A percentile compares a stretch with the other conserved stretches of the same genome.
Conservation (phyloP, 2,888 invertebrate genomes). For the Oscheius myriophilus region DNA sequence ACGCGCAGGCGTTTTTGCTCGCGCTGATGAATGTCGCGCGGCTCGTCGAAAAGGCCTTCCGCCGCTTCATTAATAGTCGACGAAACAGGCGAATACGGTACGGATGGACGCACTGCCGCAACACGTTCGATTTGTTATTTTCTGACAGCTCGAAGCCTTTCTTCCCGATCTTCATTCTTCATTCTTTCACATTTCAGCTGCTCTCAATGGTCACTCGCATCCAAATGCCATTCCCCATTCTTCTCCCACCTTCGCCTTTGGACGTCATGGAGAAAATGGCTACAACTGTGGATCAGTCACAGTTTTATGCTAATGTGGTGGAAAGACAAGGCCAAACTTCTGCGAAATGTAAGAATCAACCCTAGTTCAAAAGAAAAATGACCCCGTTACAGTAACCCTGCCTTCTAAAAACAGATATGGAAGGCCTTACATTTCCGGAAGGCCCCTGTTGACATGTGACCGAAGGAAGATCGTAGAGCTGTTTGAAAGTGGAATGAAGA, state of each 20-base stretch:
- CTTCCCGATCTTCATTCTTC: not conserved
- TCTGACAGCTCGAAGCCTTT: not conserved
- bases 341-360: not conserved
- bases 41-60: constrained; percentile 5
- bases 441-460: constrained; percentile 61
- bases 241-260: constrained; percentile 2
- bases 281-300: constrained; percentile 1
- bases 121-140: constrained; percentile 11
- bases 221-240: not conserved
- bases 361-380: not conserved
- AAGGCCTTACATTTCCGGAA: constrained; percentile 63
- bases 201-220: not conserved
- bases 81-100: constrained; percentile 17
- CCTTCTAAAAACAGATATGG: constrained; percentile 65
- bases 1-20: not conserved
- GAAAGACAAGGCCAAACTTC: not conserved
- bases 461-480: constrained; percentile 60
- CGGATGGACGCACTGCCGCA: constrained; percentile 13
- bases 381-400: constrained; percentile 42
- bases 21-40: constrained; percentile 14
- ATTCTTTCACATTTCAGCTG: not conserved
- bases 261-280: constrained; percentile 19
- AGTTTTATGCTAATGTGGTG: not conserved
- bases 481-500: constrained; percentile 58
- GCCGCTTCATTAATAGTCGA: constrained; percentile 19